Evolutionary conservation across 2,797 vertebrate genomes (phyloP), one percentile per base, ranked within the genome.

Genomic region (Siniperca undulata): DNA sequence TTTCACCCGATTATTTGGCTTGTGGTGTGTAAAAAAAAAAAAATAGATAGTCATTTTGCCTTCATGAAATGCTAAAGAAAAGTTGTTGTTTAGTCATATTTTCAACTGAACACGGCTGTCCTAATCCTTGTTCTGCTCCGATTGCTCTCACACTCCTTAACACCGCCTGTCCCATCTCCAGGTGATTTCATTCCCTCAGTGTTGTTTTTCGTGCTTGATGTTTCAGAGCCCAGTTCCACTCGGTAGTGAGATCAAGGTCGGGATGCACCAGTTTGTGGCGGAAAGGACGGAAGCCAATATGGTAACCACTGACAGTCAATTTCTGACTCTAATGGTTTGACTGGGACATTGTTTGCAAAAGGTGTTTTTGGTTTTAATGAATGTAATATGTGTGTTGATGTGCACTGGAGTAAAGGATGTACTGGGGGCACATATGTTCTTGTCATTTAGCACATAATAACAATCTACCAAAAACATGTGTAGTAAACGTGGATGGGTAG

Each of bases 231-330:
- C 80, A 71, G 19, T 91, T 48, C 92, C 92, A 1, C 84, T 91
- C 8, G 86, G 90, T 0, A 83, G 73, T 27, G 90, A 95, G 46
- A 90, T 97, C 46, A 91, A 60, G 38, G 93, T 92, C 14, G 94
- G 89, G 83, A 91, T 97, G 66, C 94, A 96, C 56, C 94, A 95
- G 88, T 95, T 97, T 82, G 83, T 96, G 75, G 96, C 97, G 86
- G 96, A 97, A 62, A 89, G 87, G 53, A 94, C 95, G 6, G 96
- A 97, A 85, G 95, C 87, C 34, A 97, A 95, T 20, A 95, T 98
- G 97, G 98, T 99, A 96, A 88, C 20, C 14, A 50, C 16, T 2
- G 0, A 46, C 16, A 64, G 0, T 24, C 8, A 34, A 1, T 56
- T 17, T 53, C 8, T 55, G 27, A 59, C 11, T 44, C 2, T 16